phyloP scores from a whole-genome alignment of 2,888 invertebrate genomes.

The Xanthia icteritia region DNA sequence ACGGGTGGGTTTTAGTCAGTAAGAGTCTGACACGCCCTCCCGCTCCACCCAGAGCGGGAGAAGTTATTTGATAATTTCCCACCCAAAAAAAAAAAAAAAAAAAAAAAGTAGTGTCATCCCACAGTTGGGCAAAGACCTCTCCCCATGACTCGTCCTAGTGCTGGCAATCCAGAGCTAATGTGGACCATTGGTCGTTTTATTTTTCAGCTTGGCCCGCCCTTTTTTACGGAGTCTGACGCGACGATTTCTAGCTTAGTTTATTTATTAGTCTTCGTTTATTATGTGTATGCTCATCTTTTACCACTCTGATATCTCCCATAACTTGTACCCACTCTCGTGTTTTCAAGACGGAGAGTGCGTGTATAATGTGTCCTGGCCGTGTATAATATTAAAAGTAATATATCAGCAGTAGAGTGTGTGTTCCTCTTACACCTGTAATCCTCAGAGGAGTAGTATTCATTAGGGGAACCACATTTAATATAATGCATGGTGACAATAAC shows the following conservation, averaged over 20 bases:
- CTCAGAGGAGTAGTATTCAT: constrained; percentile 21
- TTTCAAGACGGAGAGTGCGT: constrained; percentile 69
- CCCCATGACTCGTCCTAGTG: not conserved
- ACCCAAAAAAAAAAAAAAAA: too few species aligned
- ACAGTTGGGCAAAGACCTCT: too few species aligned
- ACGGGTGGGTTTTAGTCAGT: too few species aligned
- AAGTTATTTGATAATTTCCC: too few species aligned
- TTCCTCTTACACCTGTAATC: constrained; percentile 23
- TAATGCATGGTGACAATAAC: constrained; percentile 1
- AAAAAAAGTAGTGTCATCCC: not conserved
- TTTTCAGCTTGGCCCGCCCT: too few species aligned
- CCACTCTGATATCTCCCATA: not conserved
- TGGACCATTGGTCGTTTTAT: not conserved
- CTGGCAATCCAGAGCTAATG: not conserved
- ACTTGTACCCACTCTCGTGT: constrained; percentile 55
- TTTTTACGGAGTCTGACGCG: not conserved
- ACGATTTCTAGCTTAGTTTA: not conserved
- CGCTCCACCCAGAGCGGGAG: too few species aligned
- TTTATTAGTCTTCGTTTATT: not conserved
- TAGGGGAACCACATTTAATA: constrained; percentile 8
- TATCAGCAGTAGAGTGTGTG: constrained; percentile 65
- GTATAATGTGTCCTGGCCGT: constrained; percentile 71
- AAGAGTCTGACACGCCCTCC: too few species aligned
- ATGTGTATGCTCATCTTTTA: not conserved
- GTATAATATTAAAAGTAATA: constrained; percentile 75